Conservation (phyloP, 2,888 invertebrate species). For the Plebejus melissa region DNA sequence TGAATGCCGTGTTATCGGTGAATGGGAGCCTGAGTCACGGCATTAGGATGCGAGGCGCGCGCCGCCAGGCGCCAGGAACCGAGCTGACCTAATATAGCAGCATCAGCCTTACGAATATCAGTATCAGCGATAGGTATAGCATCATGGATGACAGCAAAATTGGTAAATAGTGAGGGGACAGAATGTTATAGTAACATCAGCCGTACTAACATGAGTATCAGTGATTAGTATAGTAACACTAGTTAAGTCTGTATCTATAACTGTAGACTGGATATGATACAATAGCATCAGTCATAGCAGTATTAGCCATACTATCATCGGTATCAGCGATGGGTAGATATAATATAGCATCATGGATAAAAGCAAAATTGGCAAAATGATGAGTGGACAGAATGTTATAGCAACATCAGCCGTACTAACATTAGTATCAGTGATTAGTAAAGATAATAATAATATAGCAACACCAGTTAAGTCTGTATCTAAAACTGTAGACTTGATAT, state of each 20-base stretch:
- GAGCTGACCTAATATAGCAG: slow-evolving; percentile 7
- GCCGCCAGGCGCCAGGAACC: slow-evolving; percentile 15
- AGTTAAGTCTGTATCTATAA: no score
- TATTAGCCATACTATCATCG: not conserved
- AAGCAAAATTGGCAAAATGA: no score
- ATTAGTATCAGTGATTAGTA: not conserved
- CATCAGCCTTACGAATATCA: not conserved
- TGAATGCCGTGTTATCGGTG: slow-evolving; percentile 6
- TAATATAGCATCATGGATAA: not conserved
- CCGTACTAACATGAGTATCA: not conserved
- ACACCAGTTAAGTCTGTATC: no score
- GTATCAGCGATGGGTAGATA: not conserved
- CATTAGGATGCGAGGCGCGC: slow-evolving; percentile 19
- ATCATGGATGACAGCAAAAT: not conserved
- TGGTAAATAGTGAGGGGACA: no score
- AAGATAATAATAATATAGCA: no score
- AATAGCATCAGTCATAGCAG: no score
- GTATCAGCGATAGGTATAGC: not conserved
- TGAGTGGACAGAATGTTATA: not conserved
- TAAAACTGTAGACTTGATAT: no score
- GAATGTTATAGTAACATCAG: not conserved
- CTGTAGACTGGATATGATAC: no score
- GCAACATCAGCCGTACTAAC: not conserved
- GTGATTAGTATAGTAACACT: no score
- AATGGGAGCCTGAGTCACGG: slow-evolving; percentile 15